A percentile compares a stretch with the other conserved stretches of the same genome.
phyloP scores from a whole-genome alignment of 2,888 invertebrate genomes.

The Dicycla oo region DNA sequence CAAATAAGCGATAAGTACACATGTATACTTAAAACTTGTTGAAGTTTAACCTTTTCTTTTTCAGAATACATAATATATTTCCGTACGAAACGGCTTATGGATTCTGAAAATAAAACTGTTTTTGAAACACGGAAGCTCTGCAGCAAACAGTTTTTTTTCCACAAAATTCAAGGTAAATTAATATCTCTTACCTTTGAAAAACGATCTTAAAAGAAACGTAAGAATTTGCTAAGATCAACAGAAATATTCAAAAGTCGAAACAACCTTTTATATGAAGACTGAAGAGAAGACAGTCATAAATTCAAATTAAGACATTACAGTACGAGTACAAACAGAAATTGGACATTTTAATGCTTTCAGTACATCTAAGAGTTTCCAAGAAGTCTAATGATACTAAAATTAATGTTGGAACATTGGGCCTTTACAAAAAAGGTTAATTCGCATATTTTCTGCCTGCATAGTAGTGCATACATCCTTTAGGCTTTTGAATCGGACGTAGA shows the following conservation, averaged over 20 bases:
- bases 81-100: not conserved
- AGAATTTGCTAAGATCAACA: slow-evolving; percentile 2
- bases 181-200: slow-evolving; percentile 13
- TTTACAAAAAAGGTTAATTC: slow-evolving; percentile 24
- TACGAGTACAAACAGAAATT: slow-evolving; percentile 19
- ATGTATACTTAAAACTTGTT: not conserved
- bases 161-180: not conserved
- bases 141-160: not conserved
- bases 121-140: not conserved
- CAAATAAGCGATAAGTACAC: not conserved
- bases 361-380: slow-evolving; percentile 11
- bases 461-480: slow-evolving; percentile 5
- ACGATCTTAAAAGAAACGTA: not conserved
- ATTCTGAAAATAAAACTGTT: not conserved
- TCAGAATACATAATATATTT: not conserved
- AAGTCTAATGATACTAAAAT: slow-evolving; percentile 47
- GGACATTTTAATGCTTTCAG: slow-evolving; percentile 18
- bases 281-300: slow-evolving; percentile 11
- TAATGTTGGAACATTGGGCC: slow-evolving; percentile 20
- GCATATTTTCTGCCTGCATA: slow-evolving; percentile 16
- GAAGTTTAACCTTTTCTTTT: not conserved
- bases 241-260: slow-evolving; percentile 10
- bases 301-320: slow-evolving; percentile 32
- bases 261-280: slow-evolving; percentile 3
- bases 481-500: slow-evolving; percentile 17